Percentiles rank a stretch among this genome's conserved stretches.
These are phyloP conservation scores for Aegithalos caudatus DNA, from an alignment of 2,113 vertebrate species.

Conservation along the genomic window DNA sequence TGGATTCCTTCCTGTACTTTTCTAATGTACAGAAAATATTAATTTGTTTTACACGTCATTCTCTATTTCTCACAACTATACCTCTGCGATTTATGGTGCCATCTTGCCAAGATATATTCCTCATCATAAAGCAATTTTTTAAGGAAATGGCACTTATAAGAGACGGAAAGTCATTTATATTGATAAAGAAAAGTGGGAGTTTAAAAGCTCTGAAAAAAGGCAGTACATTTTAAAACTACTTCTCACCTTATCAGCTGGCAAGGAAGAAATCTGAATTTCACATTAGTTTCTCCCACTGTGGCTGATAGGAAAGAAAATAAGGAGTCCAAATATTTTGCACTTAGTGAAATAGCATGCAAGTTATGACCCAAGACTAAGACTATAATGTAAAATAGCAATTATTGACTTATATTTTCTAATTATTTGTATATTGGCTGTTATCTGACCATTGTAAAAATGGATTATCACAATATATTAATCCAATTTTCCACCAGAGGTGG, in stretches of 20 bases:
- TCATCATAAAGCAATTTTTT: background rate
- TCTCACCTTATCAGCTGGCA: background rate
- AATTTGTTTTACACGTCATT: background rate
- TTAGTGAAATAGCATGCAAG: background rate
- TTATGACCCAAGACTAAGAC: background rate
- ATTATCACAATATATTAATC: background rate
- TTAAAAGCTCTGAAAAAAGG: background rate
- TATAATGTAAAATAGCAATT: background rate
- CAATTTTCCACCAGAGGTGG: background rate
- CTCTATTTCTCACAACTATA: background rate
- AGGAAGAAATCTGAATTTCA: background rate
- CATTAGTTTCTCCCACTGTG: background rate
- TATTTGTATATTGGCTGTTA: background rate
- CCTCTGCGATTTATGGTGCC: background rate
- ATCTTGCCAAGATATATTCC: background rate
- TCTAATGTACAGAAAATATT: background rate
- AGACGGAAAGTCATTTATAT: background rate
- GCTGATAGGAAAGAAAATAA: background rate
- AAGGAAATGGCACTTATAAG: background rate
- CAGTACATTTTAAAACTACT: background rate
- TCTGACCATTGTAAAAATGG: background rate
- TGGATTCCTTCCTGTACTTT: background rate
- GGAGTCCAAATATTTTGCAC: background rate
- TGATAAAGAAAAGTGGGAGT: background rate
- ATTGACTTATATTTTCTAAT: background rate